A percentile compares a stretch with the other conserved stretches of the same genome.
Conservation (phyloP, 23 tunicate genomes). For the Aplidium turbinatum region DNA sequence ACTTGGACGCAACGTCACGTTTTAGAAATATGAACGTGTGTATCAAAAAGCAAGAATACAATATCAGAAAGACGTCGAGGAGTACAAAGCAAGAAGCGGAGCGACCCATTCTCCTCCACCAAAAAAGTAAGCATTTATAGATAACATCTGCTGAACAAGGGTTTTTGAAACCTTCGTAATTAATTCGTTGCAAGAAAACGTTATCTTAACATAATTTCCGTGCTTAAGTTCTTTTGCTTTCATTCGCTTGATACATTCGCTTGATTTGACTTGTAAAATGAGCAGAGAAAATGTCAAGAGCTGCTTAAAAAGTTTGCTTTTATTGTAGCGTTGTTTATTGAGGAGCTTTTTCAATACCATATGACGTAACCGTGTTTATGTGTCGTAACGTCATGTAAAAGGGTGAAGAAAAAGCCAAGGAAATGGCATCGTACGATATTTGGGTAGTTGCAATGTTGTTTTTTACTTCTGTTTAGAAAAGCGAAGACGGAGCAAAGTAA, state of each 20-base stretch:
- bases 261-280: too few relatives aligned
- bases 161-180: neutral
- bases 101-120: neutral
- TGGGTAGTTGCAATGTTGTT: too few relatives aligned
- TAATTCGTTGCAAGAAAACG: neutral
- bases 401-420: too few relatives aligned
- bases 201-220: too few relatives aligned
- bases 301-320: too few relatives aligned
- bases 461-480: neutral
- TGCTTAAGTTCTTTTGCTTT: too few relatives aligned
- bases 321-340: too few relatives aligned
- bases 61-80: slow-evolving; percentile 33
- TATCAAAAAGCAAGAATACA: slow-evolving; percentile 47
- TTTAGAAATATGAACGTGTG: slow-evolving; percentile 39
- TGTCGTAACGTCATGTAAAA: too few relatives aligned
- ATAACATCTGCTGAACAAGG: neutral
- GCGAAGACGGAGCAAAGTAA: neutral
- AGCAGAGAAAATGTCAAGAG: too few relatives aligned
- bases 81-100: slow-evolving; percentile 33
- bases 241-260: too few relatives aligned
- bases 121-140: neutral
- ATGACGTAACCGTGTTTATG: too few relatives aligned
- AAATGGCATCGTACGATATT: too few relatives aligned
- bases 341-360: neutral
- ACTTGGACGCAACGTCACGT: neutral